Percentiles rank a stretch among this genome's conserved stretches.
Conservation (phyloP, 2,113 vertebrate genomes). For the rabbit (Oryctolagus cuniculus) region DNA sequence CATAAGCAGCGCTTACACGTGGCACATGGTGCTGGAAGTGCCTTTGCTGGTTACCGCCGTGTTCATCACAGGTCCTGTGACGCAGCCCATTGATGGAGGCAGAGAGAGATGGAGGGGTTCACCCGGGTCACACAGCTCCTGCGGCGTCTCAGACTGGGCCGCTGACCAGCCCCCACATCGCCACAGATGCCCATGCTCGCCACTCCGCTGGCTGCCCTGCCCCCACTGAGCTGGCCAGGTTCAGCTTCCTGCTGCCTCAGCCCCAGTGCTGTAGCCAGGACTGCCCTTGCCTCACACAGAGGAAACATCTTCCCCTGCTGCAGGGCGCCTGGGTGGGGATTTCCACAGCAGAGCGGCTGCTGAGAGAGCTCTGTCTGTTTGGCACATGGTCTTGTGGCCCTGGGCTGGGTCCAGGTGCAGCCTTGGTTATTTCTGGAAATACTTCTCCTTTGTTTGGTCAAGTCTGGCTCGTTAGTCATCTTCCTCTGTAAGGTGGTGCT, state of each 20-base stretch:
- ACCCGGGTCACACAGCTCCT: neutral
- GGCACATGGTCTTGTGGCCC: slow-evolving; percentile 15
- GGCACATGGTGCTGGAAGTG: neutral
- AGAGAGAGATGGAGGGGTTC: neutral
- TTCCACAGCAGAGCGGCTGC: slow-evolving; percentile 56
- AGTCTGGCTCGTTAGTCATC: neutral
- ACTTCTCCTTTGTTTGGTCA: slow-evolving; percentile 41
- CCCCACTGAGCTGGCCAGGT: neutral
- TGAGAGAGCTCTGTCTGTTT: slow-evolving; percentile 35
- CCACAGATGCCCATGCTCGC: neutral
- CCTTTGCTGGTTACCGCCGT: neutral
- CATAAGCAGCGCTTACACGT: neutral
- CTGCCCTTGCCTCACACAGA: neutral
- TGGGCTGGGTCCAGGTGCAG: slow-evolving; percentile 65
- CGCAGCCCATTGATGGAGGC: neutral
- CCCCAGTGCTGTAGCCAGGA: neutral
- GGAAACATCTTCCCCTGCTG: neutral
- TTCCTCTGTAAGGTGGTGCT: slow-evolving; percentile 6
- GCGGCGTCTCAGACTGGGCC: neutral
- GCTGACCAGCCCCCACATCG: neutral
- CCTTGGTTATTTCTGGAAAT: slow-evolving; percentile 64
- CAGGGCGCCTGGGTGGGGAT: slow-evolving; percentile 56
- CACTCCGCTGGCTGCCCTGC: neutral
- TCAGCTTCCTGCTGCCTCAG: neutral
- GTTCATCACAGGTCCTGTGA: neutral